A percentile compares a stretch with the other conserved stretches of the same genome.
These are phyloP conservation scores for Lithophane ornitopus DNA, from an alignment of 2,888 invertebrate species.

Conservation along the genomic window DNA sequence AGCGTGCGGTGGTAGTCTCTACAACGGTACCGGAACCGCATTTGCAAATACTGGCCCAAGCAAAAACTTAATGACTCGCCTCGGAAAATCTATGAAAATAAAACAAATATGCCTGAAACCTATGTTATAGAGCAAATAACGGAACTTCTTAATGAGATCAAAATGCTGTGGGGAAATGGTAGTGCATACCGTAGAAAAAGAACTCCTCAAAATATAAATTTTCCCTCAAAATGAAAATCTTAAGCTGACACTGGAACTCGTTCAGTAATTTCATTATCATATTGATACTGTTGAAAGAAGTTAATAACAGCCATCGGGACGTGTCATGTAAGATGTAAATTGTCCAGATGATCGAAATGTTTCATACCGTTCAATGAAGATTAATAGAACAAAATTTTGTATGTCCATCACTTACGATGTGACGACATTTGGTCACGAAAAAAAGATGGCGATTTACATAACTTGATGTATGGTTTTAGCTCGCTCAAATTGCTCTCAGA, in stretches of 20 bases:
- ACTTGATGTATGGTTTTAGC: slow-evolving; percentile 67
- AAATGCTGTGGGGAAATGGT: slow-evolving; percentile 5
- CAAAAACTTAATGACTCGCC: slow-evolving; percentile 75
- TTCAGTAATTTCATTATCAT: slow-evolving; percentile 75
- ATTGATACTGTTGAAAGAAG: slow-evolving; percentile 74
- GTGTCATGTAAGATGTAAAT: slow-evolving; percentile 66
- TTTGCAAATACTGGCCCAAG: slow-evolving; percentile 70
- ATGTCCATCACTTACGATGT: slow-evolving; percentile 67
- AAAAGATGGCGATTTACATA: slow-evolving; percentile 66
- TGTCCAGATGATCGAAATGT: slow-evolving; percentile 66
- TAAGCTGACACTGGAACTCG: slow-evolving; percentile 55
- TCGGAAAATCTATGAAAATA: slow-evolving; percentile 65
- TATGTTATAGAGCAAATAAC: slow-evolving; percentile 50
- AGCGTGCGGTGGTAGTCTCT: slow-evolving; percentile 66
- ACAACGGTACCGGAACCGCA: slow-evolving; percentile 76
- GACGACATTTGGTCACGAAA: slow-evolving; percentile 65
- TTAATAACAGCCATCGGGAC: slow-evolving; percentile 68
- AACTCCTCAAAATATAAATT: slow-evolving; percentile 15
- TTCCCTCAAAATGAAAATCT: slow-evolving; percentile 49
- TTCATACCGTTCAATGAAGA: slow-evolving; percentile 68
- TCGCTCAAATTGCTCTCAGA: slow-evolving; percentile 63
- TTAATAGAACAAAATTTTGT: slow-evolving; percentile 68
- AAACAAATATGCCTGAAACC: slow-evolving; percentile 53
- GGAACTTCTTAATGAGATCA: slow-evolving; percentile 26
- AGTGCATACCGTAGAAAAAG: slow-evolving; percentile 24